Evolutionary conservation across 1,140 invertebrate species (phyloP), one percentile per base, ranked within the genome.

Genomic region (Sitobion miscanthi): DNA sequence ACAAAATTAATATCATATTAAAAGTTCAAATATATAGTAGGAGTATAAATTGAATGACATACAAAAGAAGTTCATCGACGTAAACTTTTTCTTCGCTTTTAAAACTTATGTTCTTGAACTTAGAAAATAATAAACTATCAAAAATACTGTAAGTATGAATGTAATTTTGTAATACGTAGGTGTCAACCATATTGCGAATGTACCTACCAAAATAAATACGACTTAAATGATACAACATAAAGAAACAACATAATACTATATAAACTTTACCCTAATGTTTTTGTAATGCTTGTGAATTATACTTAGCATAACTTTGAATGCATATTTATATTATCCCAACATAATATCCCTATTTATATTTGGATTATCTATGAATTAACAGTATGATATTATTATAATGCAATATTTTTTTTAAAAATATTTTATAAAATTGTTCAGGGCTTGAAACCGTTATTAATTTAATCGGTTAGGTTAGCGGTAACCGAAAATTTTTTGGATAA

Each of bases 211-310:
- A 77, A 77, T 62, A 77, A 77, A 77, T 77, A 77, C 30, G 21
- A 77, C 14, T n/a, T n/a, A 17, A 20, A 77, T n/a, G 62, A n/a
- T 77, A 69, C 30, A 69, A 35, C 35, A 35, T 35, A 35, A 35
- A n/a, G 30, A n/a, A n/a, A 69, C 30, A 69, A 25, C 14, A 77
- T 77, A n/a, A 69, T n/a, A 30, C 11, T 30, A n/a, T n/a, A 69
- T n/a, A 69, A 77, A 77, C n/a, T n/a, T 77, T 77, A 77, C 62
- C 62, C n/a, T 77, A 77, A 77, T 77, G 62, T 77, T 77, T 69
- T 77, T 77, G 62, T 77, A 77, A 77, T 77, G 62, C 14, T 35
- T n/a, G 62, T 77, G n/a, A 77, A 77, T 77, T 77, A n/a, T 77
- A 77, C 14, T 6, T 35, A n/a, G 5, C n/a, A 77, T 77, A 17